Base-by-base conservation (phyloP, 1,140 invertebrate species). In the Rhyacophila brunnea region DNA sequence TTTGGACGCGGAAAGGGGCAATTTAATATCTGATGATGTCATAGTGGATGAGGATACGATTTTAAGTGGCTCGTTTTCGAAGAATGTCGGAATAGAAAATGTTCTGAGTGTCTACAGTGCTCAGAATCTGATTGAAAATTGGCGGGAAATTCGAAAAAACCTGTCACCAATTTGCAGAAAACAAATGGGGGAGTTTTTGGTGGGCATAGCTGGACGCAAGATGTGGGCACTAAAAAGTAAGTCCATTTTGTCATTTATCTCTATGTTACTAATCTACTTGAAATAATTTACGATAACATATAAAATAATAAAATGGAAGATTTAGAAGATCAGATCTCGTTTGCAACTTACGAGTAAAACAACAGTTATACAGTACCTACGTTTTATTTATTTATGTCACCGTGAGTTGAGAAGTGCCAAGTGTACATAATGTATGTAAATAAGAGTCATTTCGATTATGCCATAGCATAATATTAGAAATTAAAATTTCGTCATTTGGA, bases 151-250 rank as follows among this genome's bases (percentile, higher is more conserved):
- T 70, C 73, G 1, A 50, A 65, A 14, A 1, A 19, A 17, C 9
- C 35, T 45, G 34, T 58, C 45, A 14, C 1, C 40, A 9, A 70
- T 68, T 53, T 90, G 88, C 68, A 70, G 66, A 3, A 77, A 80
- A 42, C 83, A 89, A 48, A 72, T 89, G 68, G 78, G 80, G 42
- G 71, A 78, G 17, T 90, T 87, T 68, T 72, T 89, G 20, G 71
- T 80, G 5, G 88, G 82, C 13, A 70, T 89, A 9, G 73, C 70
- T 17, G 78, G 79, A n/a, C 77, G 80, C 38, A 79, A 82, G 51
- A 72, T 84, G 35, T 90, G 88, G 88, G 87, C 88, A 1, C 71
- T 89, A 3, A 89, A 89, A 78, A 87, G 88, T 89, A 75, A 84
- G 83, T 57, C 35, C 1, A 28, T 28, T 28, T 9, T 28, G n/a